Percentiles rank a stretch among this genome's conserved stretches.
phyloP scores from a whole-genome alignment of 2,797 vertebrate genomes.

The Oophaga sylvatica region DNA sequence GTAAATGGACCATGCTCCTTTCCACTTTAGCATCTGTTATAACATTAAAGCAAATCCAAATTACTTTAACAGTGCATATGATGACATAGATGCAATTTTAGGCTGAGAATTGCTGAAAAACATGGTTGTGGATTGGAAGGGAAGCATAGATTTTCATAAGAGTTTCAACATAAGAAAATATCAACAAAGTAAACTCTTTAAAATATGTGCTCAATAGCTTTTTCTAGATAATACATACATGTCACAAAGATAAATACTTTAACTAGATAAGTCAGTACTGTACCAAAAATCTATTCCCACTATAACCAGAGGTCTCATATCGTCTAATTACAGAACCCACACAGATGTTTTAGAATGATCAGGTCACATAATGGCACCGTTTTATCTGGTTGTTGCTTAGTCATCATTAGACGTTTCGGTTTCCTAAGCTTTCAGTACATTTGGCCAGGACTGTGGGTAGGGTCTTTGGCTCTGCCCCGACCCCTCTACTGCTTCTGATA shows the following conservation, averaged over 20 bases:
- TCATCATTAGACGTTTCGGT: too few species aligned
- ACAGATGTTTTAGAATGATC: too few species aligned
- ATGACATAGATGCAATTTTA: constrained; percentile 27
- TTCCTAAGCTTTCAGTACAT: too few species aligned
- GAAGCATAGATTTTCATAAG: neutral
- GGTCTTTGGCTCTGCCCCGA: too few species aligned
- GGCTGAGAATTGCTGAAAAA: constrained; percentile 17
- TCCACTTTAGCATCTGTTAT: constrained; percentile 55
- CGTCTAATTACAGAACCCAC: too few species aligned
- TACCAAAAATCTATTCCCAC: too few species aligned
- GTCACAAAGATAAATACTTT: neutral
- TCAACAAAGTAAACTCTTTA: neutral
- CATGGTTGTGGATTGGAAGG: neutral
- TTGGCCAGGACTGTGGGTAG: too few species aligned
- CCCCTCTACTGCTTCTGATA: too few species aligned
- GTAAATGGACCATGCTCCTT: constrained; percentile 32
- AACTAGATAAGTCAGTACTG: neutral
- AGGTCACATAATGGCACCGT: too few species aligned
- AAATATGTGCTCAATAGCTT: neutral
- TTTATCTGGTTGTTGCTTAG: too few species aligned
- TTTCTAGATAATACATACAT: neutral
- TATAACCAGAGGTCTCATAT: too few species aligned
- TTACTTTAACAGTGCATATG: constrained; percentile 40
- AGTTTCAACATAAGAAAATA: neutral
- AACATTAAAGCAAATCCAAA: constrained; percentile 37